phyloP scores from a whole-genome alignment of 2,888 invertebrate species.

The Xylota sylvarum region DNA sequence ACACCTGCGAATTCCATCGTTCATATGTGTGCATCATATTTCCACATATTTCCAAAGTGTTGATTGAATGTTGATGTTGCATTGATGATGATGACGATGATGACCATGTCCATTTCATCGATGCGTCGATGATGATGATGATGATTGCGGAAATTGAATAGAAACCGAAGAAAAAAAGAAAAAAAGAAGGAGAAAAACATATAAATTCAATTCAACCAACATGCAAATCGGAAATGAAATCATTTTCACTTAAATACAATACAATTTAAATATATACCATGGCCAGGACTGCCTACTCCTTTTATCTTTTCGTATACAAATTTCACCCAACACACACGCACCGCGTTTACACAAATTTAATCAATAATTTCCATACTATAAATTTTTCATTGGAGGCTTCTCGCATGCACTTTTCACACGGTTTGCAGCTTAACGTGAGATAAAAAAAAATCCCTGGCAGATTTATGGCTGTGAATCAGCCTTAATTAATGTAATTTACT shows the following conservation, averaged over 20 bases:
- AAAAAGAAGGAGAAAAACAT: slow-evolving; percentile 17
- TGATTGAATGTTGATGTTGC: slow-evolving; percentile 45
- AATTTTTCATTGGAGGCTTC: slow-evolving; percentile 21
- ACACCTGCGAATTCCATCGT: slow-evolving; percentile 88
- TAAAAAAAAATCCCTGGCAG: slow-evolving; percentile 47
- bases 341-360: slow-evolving; percentile 46
- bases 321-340: slow-evolving; percentile 9
- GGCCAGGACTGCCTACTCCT: neutral
- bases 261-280: slow-evolving; percentile 27
- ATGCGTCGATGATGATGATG: slow-evolving; percentile 32
- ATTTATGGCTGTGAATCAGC: slow-evolving; percentile 71
- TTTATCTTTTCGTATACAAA: slow-evolving; percentile 52
- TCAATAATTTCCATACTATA: slow-evolving; percentile 55
- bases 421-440: slow-evolving; percentile 40
- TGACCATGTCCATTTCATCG: slow-evolving; percentile 43
- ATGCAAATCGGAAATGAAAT: slow-evolving; percentile 61
- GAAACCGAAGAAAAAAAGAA: slow-evolving; percentile 54
- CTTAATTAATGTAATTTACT: slow-evolving; percentile 75
- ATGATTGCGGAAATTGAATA: slow-evolving; percentile 74
- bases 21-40: slow-evolving; percentile 2
- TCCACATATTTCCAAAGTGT: slow-evolving; percentile 16
- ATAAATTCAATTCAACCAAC: slow-evolving; percentile 59
- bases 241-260: slow-evolving; percentile 46
- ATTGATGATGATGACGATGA: slow-evolving; percentile 60
- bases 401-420: slow-evolving; percentile 51